Conservation (phyloP, 2,888 invertebrate genomes). For the Drosophila mayaguana region DNA sequence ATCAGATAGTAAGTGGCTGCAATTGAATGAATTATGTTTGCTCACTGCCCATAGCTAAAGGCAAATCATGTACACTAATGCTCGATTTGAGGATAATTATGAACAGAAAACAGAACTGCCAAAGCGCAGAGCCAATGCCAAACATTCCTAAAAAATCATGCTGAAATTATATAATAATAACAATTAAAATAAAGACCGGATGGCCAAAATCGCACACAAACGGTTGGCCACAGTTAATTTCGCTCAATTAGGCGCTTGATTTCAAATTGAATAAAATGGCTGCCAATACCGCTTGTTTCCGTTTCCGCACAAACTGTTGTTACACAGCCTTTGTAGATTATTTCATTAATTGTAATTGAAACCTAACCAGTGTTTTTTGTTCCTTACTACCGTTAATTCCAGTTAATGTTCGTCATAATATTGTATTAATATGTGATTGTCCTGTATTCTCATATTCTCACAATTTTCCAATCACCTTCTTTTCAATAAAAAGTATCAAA, state of each 20-base stretch:
- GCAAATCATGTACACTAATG: slow-evolving; percentile 17
- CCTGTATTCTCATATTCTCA: background rate
- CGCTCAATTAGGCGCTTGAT: slow-evolving; percentile 36
- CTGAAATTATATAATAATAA: slow-evolving; percentile 10
- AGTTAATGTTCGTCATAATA: slow-evolving; percentile 14
- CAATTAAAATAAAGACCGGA: slow-evolving; percentile 34
- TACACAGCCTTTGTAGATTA: slow-evolving; percentile 19
- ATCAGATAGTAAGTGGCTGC: slow-evolving; percentile 76
- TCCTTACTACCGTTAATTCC: background rate
- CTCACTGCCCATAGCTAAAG: slow-evolving; percentile 28
- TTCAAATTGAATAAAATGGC: slow-evolving; percentile 39
- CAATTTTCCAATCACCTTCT: background rate
- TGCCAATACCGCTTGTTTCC: slow-evolving; percentile 54
- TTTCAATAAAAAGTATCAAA: background rate
- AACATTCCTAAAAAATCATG: slow-evolving; percentile 16
- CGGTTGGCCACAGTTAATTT: slow-evolving; percentile 24
- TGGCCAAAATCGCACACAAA: slow-evolving; percentile 30
- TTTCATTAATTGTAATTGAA: slow-evolving; percentile 14
- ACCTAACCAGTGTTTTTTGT: slow-evolving; percentile 17
- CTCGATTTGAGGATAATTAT: slow-evolving; percentile 5
- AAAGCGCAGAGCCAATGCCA: background rate
- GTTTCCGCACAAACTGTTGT: slow-evolving; percentile 46
- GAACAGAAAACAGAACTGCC: background rate
- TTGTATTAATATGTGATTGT: slow-evolving; percentile 11
- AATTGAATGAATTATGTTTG: slow-evolving; percentile 58